Evolutionary conservation across 2,797 vertebrate genomes (phyloP).

Genomic region (Jordanella pulchra): DNA sequence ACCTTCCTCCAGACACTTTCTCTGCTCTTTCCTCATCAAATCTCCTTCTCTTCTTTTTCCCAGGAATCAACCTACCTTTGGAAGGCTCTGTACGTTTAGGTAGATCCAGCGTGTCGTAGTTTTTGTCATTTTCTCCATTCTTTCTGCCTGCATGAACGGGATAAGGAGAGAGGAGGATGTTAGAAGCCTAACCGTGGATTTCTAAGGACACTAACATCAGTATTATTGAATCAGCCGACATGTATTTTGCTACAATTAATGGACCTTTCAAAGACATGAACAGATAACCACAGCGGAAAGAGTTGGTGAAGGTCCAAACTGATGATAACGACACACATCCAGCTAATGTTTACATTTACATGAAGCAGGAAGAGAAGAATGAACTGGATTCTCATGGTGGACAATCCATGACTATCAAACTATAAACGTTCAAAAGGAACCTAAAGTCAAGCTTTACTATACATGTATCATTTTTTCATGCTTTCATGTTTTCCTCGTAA

Average conservation of each 20-base stretch:
- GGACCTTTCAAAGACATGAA: neutral
- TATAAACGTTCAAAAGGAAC: neutral
- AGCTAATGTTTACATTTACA: slow-evolving; percentile 22
- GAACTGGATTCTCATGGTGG: neutral
- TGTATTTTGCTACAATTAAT: neutral
- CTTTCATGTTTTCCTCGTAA: neutral
- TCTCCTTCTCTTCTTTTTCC: neutral
- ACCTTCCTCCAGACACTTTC: slow-evolving; percentile 11
- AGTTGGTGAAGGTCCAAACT: neutral
- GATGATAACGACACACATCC: neutral
- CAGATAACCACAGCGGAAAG: neutral
- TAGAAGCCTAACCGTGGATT: slow-evolving; percentile 18
- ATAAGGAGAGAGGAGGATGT: slow-evolving; percentile 32
- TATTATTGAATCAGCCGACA: neutral
- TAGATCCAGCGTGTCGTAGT: slow-evolving; percentile 91
- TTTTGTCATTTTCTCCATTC: slow-evolving; percentile 87
- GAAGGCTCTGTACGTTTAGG: slow-evolving; percentile 89
- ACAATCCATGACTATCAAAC: neutral
- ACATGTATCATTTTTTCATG: neutral
- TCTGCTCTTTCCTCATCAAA: neutral
- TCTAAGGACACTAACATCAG: neutral
- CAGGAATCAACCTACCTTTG: slow-evolving; percentile 78
- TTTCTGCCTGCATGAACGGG: slow-evolving; percentile 84
- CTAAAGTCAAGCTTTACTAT: slow-evolving; percentile 7
- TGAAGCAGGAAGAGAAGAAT: slow-evolving; percentile 7